These are phyloP conservation scores for Columbina picui DNA, from an alignment of 2,113 vertebrate genomes.

Conservation along the genomic window DNA sequence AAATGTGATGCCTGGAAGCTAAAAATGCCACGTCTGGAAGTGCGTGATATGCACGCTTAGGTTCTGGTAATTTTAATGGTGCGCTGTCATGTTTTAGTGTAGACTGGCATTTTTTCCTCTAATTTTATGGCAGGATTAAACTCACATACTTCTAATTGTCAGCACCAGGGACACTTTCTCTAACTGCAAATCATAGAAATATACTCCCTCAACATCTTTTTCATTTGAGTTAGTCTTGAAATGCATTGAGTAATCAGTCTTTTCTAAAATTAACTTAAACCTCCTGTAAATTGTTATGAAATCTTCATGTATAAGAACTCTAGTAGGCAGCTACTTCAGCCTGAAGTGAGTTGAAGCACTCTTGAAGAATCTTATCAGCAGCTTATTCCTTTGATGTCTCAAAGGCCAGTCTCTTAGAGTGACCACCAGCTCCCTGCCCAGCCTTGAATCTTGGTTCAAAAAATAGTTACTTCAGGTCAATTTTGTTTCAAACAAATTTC, in stretches of 20 bases:
- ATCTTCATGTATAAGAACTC: neutral
- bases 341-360: neutral
- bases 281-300: neutral
- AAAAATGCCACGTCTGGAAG: conserved; percentile 34
- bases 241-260: fast-evolving
- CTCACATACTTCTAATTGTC: neutral
- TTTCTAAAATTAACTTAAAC: neutral
- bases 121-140: conserved; percentile 19
- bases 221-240: neutral
- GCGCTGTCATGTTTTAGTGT: conserved; percentile 25
- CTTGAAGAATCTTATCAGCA: neutral
- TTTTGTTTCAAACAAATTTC: neutral
- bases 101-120: conserved; percentile 14
- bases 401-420: neutral
- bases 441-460: neutral
- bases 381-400: conserved; percentile 10
- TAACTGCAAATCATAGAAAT: neutral
- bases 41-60: neutral
- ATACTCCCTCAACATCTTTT: neutral
- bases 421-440: neutral
- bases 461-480: neutral
- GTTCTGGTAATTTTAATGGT: conserved; percentile 18
- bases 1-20: neutral
- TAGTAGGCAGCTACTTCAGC: neutral
- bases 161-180: neutral